Conservation (phyloP, 2,888 invertebrate species). For the Syrista parreyssii region DNA sequence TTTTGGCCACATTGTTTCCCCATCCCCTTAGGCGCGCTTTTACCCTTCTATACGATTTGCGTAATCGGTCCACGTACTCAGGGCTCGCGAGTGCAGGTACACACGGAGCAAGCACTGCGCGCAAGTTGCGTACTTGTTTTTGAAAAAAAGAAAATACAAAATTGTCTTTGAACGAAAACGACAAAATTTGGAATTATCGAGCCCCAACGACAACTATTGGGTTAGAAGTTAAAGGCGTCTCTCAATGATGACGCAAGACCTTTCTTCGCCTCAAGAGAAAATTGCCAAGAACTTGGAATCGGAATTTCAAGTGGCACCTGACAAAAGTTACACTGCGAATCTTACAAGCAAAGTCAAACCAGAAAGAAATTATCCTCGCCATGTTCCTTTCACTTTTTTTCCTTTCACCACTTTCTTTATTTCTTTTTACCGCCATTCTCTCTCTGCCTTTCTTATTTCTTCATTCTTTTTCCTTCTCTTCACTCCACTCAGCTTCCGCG, state of each 20-base stretch:
- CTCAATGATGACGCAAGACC: neutral
- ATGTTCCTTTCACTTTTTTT: neutral
- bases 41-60: neutral
- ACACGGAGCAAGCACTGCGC: neutral
- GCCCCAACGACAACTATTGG: neutral
- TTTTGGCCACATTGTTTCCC: constrained; percentile 4
- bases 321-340: neutral
- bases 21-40: neutral
- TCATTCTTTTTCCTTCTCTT: neutral
- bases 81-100: neutral
- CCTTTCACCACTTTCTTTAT: neutral
- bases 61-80: neutral
- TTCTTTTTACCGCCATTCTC: neutral
- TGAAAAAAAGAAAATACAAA: no score
- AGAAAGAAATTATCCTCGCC: constrained; percentile 33
- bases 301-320: neutral
- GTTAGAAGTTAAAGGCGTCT: neutral
- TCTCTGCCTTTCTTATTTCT: neutral
- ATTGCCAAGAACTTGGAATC: neutral
- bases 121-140: neutral
- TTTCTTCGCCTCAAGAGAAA: neutral
- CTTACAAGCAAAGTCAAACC: constrained; percentile 21
- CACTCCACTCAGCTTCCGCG: neutral
- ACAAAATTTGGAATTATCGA: neutral
- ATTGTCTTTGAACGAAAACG: no score